Evolutionary conservation across 2,797 vertebrate species (phyloP).

Genomic region (Vultur gryphus): DNA sequence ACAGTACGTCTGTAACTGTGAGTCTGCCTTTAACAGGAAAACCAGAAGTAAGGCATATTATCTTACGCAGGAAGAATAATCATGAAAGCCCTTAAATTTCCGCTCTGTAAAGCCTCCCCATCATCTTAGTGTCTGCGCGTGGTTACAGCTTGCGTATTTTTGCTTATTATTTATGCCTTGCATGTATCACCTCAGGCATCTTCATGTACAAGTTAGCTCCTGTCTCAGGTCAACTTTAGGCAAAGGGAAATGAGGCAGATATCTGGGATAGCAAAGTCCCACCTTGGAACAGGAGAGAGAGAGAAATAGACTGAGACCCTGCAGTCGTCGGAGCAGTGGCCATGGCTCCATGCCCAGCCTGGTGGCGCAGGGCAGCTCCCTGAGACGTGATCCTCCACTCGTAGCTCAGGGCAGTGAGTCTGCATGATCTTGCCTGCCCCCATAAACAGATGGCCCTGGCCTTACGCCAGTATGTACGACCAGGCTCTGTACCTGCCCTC

Average conservation of each 20-base stretch:
- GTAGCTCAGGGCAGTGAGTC: neutral
- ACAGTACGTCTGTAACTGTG: neutral
- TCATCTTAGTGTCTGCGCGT: neutral
- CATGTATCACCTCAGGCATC: neutral
- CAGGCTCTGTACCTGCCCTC: neutral
- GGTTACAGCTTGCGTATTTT: neutral
- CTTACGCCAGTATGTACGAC: neutral
- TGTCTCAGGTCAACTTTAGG: neutral
- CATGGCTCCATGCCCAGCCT: constrained; percentile 21
- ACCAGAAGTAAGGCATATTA: neutral
- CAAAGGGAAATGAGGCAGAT: constrained; percentile 4
- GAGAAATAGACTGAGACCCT: neutral
- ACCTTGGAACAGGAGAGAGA: neutral
- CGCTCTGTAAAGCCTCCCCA: neutral
- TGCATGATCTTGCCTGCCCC: neutral
- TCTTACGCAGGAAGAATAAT: neutral
- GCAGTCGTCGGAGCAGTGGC: neutral
- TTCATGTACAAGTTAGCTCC: neutral
- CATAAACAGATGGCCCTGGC: constrained; percentile 20
- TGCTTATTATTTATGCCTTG: neutral
- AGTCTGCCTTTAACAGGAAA: neutral
- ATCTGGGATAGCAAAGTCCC: neutral
- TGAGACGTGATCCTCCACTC: constrained; percentile 23
- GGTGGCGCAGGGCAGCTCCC: neutral
- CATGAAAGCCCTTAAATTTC: neutral